Evolutionary conservation across 2,797 vertebrate genomes (phyloP).

Genomic region (Loris lydekkerianus): DNA sequence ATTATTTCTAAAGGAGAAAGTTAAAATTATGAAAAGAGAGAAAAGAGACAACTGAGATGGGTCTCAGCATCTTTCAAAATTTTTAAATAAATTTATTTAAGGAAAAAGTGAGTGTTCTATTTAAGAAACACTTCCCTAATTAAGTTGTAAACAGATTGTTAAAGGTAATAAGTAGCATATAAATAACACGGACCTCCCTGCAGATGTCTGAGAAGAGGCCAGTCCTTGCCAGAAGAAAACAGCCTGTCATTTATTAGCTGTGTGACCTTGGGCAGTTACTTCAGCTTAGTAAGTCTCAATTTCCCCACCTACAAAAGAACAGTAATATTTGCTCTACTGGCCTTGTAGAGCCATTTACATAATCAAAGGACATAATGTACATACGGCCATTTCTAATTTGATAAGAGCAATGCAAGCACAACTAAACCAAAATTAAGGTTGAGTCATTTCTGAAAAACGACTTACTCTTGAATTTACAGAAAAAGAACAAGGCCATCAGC

Average conservation of each 20-base stretch:
- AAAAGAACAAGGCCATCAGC: neutral
- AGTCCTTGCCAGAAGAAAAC: neutral
- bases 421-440: neutral
- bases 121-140: slow-evolving; percentile 49
- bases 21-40: neutral
- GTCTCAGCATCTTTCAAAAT: slow-evolving; percentile 35
- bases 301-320: neutral
- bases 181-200: neutral
- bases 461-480: neutral
- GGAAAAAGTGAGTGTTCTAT: slow-evolving; percentile 49
- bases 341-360: too few species aligned
- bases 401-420: neutral
- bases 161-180: neutral
- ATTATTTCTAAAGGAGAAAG: neutral
- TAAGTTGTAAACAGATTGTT: slow-evolving; percentile 49
- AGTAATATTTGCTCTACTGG: neutral
- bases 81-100: slow-evolving; percentile 68
- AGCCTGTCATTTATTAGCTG: neutral
- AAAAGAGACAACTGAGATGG: neutral
- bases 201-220: neutral
- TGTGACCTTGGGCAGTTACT: neutral
- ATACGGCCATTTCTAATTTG: neutral
- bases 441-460: neutral
- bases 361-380: neutral
- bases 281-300: neutral